Evolutionary conservation across 1,140 invertebrate species (phyloP).

Genomic region (Samia ricini): DNA sequence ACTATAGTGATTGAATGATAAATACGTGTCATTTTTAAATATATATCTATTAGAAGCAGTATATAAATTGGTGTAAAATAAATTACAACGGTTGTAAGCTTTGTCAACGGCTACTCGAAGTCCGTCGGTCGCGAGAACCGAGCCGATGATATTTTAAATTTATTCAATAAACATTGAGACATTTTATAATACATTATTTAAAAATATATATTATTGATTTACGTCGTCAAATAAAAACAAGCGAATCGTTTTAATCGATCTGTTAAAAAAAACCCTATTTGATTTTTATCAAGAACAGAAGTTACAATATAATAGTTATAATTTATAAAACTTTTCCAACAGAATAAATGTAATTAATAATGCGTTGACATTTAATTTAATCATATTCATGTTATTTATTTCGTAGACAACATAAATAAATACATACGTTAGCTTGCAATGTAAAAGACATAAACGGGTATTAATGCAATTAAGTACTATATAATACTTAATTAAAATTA

Average conservation of each 20-base stretch:
- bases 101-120: background rate
- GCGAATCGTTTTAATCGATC: too few relatives aligned
- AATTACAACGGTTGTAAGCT: background rate
- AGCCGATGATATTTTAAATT: background rate
- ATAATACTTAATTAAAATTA: background rate
- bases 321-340: background rate
- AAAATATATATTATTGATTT: background rate
- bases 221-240: too few relatives aligned
- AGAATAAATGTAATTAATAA: background rate
- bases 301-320: background rate
- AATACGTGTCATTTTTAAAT: background rate
- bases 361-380: background rate
- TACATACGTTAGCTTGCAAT: background rate
- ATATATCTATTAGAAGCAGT: background rate
- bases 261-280: too few relatives aligned
- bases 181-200: background rate
- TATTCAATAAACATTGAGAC: background rate
- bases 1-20: background rate
- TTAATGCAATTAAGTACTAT: background rate
- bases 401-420: background rate
- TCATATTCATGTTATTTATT: too few relatives aligned
- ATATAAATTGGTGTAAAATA: background rate
- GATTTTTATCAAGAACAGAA: background rate
- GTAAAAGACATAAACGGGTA: constrained; percentile 49
- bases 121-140: background rate